Conservation (phyloP, 2,113 vertebrate species). For the Zapornia atra region DNA sequence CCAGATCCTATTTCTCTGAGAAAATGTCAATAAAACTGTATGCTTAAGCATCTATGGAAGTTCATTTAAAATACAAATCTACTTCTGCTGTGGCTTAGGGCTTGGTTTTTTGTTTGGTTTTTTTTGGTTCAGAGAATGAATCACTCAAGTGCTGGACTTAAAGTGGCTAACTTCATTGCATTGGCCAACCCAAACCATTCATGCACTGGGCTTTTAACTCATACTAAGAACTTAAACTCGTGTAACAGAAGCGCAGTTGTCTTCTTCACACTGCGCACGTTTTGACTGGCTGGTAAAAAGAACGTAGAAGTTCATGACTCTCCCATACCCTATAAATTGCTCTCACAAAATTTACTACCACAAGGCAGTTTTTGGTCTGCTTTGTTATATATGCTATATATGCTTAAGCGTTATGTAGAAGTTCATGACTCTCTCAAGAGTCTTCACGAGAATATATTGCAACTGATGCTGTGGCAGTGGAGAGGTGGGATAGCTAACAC, state of each 20-base stretch:
- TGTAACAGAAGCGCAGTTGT: background rate
- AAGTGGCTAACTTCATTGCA: background rate
- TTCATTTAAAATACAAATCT: slow-evolving; percentile 33
- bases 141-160: background rate
- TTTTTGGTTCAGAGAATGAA: slow-evolving; percentile 3
- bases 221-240: background rate
- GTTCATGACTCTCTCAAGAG: too few relatives aligned
- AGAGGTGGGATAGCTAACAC: background rate
- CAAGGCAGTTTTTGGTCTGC: too few relatives aligned
- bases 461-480: background rate
- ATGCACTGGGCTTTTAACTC: background rate
- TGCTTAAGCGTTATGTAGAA: too few relatives aligned
- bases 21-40: background rate
- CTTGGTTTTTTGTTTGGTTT: background rate
- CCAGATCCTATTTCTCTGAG: background rate
- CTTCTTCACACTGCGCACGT: slow-evolving; percentile 70
- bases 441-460: background rate
- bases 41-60: background rate
- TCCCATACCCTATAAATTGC: background rate
- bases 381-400: too few relatives aligned
- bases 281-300: slow-evolving; percentile 73
- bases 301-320: slow-evolving; percentile 66
- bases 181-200: background rate
- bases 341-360: too few relatives aligned
- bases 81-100: background rate